Percentiles rank a stretch among this genome's conserved stretches.
Conservation (phyloP, 2,888 invertebrate genomes). For the Oeneis ivallda region DNA sequence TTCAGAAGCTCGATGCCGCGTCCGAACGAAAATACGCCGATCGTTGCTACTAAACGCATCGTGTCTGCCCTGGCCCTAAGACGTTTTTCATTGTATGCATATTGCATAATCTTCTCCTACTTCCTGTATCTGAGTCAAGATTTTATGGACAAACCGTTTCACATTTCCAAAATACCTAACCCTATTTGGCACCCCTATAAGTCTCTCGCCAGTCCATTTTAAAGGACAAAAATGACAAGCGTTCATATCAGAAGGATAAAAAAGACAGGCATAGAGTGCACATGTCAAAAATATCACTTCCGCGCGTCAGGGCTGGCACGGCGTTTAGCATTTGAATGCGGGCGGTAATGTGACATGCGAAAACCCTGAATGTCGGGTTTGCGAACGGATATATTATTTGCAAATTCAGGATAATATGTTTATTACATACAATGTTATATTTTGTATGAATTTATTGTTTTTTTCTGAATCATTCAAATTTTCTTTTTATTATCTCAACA, state of each 20-base stretch:
- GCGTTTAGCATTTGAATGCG: constrained; percentile 77
- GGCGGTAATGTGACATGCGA: constrained; percentile 77
- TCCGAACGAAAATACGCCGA: too few species aligned
- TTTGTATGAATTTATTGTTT: too few species aligned
- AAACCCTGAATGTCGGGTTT: constrained; percentile 57
- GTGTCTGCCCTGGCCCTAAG: too few species aligned
- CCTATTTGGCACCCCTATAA: not conserved
- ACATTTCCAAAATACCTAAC: not conserved
- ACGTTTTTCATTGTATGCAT: too few species aligned
- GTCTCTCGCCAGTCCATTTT: constrained; percentile 24
- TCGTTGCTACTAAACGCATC: too few species aligned
- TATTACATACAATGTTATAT: too few species aligned
- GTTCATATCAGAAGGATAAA: constrained; percentile 30
- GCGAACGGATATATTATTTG: constrained; percentile 20
- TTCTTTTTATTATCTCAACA: too few species aligned
- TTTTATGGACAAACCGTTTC: too few species aligned
- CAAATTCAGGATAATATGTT: constrained; percentile 1
- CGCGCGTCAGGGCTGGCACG: constrained; percentile 71
- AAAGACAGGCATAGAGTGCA: constrained; percentile 41
- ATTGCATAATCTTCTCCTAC: too few species aligned
- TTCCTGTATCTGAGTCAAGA: too few species aligned
- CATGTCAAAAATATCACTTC: constrained; percentile 74
- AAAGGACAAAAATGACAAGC: constrained; percentile 38
- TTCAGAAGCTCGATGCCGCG: too few species aligned
- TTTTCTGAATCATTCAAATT: too few species aligned